Evolutionary conservation across 2,797 vertebrate species (phyloP).

Genomic region (Chiropotes sagulatus): DNA sequence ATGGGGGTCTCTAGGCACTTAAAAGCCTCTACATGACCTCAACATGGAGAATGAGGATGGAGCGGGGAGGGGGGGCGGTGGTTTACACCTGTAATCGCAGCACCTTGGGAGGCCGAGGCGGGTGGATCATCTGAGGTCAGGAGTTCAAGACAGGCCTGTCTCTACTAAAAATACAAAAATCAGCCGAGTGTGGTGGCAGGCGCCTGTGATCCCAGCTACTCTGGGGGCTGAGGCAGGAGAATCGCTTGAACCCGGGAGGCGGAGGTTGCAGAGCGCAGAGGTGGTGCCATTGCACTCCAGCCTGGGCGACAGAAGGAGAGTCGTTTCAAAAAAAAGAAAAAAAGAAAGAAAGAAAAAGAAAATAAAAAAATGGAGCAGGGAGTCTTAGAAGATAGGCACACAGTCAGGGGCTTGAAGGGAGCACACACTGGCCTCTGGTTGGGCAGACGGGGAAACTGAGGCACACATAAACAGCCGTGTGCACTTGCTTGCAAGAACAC

Average conservation of each 20-base stretch:
- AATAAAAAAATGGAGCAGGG: not conserved
- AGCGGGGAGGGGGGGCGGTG: not conserved
- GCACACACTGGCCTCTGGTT: not conserved
- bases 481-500: not conserved
- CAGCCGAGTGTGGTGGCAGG: too few species aligned
- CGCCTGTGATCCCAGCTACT: too few species aligned
- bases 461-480: not conserved
- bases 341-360: too few species aligned
- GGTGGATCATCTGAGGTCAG: not conserved
- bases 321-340: not conserved
- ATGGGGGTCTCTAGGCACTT: not conserved
- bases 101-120: not conserved
- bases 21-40: slow-evolving; percentile 62
- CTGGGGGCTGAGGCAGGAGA: too few species aligned
- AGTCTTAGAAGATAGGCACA: not conserved
- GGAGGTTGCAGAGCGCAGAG: too few species aligned
- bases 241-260: too few species aligned
- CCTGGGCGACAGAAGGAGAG: not conserved
- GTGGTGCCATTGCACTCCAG: not conserved
- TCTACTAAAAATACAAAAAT: too few species aligned
- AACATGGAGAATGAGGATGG: not conserved
- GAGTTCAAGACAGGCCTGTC: not conserved
- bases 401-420: not conserved
- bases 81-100: not conserved
- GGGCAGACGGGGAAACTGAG: not conserved